Conservation (phyloP, 2,797 vertebrate genomes). For the Lagodon rhomboides region DNA sequence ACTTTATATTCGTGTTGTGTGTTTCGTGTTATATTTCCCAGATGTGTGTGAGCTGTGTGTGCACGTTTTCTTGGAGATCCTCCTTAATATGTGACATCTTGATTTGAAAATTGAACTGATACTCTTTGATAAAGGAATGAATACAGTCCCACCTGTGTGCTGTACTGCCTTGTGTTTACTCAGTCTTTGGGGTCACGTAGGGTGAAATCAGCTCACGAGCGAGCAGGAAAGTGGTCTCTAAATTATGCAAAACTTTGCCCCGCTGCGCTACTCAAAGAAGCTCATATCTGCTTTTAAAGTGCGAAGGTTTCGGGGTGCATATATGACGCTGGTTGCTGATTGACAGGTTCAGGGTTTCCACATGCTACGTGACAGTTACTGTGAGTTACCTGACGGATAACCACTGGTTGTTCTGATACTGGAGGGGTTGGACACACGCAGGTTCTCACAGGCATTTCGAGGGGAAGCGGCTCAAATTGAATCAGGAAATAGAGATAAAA, state of each 20-base stretch:
- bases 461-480: not conserved
- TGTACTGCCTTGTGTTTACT: not conserved
- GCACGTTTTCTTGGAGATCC: not conserved
- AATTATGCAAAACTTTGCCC: conserved; percentile 58
- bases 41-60: not conserved
- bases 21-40: not conserved
- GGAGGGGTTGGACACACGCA: not conserved
- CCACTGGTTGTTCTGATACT: conserved; percentile 15
- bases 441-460: conserved; percentile 1
- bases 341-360: conserved; percentile 40
- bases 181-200: conserved; percentile 37
- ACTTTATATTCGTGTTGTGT: not conserved
- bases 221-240: conserved; percentile 35
- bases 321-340: conserved; percentile 40
- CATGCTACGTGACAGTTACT: conserved; percentile 8
- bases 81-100: conserved; percentile 1
- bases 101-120: not conserved
- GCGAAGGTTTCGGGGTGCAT: conserved; percentile 46
- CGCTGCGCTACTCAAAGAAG: conserved; percentile 34
- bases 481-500: too few relatives aligned
- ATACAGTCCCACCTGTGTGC: not conserved
- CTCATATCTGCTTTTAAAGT: conserved; percentile 44
- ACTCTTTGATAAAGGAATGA: not conserved
- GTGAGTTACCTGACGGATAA: conserved; percentile 27
- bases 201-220: conserved; percentile 45